Evolutionary conservation across 2,888 invertebrate genomes (phyloP).

Genomic region (Biston betularia): DNA sequence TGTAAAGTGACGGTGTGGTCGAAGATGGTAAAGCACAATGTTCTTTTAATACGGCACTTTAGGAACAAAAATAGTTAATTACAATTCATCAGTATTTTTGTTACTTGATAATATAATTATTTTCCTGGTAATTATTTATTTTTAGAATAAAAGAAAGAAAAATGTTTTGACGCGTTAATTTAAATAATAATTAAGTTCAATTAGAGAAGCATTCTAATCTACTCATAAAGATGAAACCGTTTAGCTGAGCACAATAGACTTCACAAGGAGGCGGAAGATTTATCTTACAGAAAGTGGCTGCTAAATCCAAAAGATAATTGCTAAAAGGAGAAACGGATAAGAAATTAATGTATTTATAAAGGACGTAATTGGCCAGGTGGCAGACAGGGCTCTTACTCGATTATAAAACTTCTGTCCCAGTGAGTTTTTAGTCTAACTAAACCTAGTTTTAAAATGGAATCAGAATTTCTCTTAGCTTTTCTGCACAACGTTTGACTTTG

Average conservation of each 20-base stretch:
- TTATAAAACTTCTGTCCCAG: slow-evolving; percentile 11
- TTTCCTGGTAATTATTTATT: background rate
- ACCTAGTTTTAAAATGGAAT: background rate
- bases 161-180: slow-evolving; percentile 9
- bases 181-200: slow-evolving; percentile 18
- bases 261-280: slow-evolving; percentile 27
- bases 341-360: slow-evolving; percentile 38
- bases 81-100: too few relatives aligned
- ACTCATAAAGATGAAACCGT: slow-evolving; percentile 27
- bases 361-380: slow-evolving; percentile 37
- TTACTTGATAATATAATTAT: background rate
- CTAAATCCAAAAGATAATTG: slow-evolving; percentile 36
- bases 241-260: slow-evolving; percentile 29
- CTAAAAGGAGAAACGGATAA: slow-evolving; percentile 34
- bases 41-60: too few relatives aligned
- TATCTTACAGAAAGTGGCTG: slow-evolving; percentile 29
- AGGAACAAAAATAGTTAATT: too few relatives aligned
- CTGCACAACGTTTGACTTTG: background rate
- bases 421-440: background rate
- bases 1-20: too few relatives aligned
- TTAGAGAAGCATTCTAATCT: slow-evolving; percentile 20
- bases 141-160: background rate
- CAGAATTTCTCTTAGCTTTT: background rate
- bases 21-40: too few relatives aligned
- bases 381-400: slow-evolving; percentile 18